Evolutionary conservation across 2,888 invertebrate genomes (phyloP).

Genomic region (Ypsolopha sequella): DNA sequence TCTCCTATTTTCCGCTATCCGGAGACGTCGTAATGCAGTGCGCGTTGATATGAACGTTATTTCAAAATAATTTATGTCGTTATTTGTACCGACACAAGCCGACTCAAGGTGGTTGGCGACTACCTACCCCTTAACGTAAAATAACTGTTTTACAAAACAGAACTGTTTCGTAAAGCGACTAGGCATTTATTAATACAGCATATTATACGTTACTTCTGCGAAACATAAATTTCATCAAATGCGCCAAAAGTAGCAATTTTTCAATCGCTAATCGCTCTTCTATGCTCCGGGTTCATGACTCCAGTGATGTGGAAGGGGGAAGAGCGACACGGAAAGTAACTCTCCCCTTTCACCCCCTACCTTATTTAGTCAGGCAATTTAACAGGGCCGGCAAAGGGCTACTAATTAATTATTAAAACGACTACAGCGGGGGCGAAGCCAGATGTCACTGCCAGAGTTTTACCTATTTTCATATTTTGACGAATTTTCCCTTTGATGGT

Average conservation of each 20-base stretch:
- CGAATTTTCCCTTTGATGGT: neutral
- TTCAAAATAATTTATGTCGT: no score
- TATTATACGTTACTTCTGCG: neutral
- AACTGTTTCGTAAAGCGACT: no score
- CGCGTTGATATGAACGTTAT: no score
- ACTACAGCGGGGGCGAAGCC: slow-evolving; percentile 4
- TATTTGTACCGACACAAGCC: no score
- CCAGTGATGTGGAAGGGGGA: neutral
- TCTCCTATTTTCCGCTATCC: no score
- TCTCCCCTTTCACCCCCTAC: slow-evolving; percentile 10
- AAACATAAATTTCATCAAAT: neutral
- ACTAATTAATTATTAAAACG: slow-evolving; percentile 32
- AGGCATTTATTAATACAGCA: no score
- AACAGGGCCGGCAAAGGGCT: slow-evolving; percentile 53
- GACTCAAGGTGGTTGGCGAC: no score
- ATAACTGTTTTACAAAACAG: no score
- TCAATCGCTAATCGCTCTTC: neutral
- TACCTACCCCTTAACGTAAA: neutral
- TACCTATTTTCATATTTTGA: slow-evolving; percentile 4
- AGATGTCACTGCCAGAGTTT: slow-evolving; percentile 2
- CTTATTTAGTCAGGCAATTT: slow-evolving; percentile 66
- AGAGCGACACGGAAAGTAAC: neutral
- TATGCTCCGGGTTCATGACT: no score
- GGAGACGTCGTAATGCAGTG: no score
- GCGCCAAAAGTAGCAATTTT: neutral